Evolutionary conservation across 2,113 vertebrate species (phyloP).

Genomic region (Aramus guarauna): DNA sequence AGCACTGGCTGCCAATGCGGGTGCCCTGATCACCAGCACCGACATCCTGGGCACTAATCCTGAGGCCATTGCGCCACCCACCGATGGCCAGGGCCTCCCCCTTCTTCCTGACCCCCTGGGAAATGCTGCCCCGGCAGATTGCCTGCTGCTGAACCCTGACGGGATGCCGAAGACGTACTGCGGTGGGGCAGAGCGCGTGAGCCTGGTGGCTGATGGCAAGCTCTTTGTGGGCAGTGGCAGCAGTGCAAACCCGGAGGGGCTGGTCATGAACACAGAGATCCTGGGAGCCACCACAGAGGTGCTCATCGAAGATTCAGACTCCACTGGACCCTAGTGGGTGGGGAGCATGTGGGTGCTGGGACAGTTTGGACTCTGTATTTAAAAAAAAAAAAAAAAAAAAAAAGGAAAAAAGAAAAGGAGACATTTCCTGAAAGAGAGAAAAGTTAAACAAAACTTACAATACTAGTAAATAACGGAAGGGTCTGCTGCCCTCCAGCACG

Average conservation of each 20-base stretch:
- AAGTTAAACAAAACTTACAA: slow-evolving; percentile 72
- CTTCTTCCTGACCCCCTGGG: slow-evolving; percentile 76
- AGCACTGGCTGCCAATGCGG: slow-evolving; percentile 93
- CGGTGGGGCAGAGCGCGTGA: slow-evolving; percentile 67
- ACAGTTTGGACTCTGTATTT: slow-evolving; percentile 75
- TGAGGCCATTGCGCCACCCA: slow-evolving; percentile 74
- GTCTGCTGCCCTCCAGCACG: slow-evolving; percentile 72
- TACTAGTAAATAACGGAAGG: slow-evolving; percentile 78
- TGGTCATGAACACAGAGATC: slow-evolving; percentile 81
- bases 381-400: slow-evolving; percentile 33
- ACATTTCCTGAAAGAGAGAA: slow-evolving; percentile 64
- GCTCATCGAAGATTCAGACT: slow-evolving; percentile 83
- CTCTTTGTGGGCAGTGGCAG: slow-evolving; percentile 73
- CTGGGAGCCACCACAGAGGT: slow-evolving; percentile 82
- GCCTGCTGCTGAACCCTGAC: slow-evolving; percentile 72
- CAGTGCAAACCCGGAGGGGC: slow-evolving; percentile 69
- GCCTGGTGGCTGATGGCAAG: slow-evolving; percentile 76
- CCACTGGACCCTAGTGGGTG: slow-evolving; percentile 75
- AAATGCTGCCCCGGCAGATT: slow-evolving; percentile 64
- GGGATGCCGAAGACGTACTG: slow-evolving; percentile 75
- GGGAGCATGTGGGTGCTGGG: slow-evolving; percentile 61
- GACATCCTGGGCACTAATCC: slow-evolving; percentile 78
- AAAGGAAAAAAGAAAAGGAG: slow-evolving; percentile 27
- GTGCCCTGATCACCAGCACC: slow-evolving; percentile 91
- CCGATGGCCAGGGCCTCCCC: slow-evolving; percentile 74